Evolutionary conservation across 2,888 invertebrate species (phyloP).

Genomic region (Mechanitis mazaeus): DNA sequence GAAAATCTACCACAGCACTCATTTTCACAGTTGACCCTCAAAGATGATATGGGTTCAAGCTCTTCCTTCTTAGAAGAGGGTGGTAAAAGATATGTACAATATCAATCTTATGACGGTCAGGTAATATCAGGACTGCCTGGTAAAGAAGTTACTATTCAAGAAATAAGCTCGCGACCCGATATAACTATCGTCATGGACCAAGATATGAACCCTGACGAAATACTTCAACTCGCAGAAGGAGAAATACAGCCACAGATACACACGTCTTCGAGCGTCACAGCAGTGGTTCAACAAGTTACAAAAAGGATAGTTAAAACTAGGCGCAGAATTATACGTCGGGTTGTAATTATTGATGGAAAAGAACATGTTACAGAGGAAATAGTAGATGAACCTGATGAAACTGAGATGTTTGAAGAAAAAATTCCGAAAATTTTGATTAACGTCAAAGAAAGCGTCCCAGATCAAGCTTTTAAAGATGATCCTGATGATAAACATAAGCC

Average conservation of each 20-base stretch:
- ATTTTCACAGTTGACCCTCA: conserved; percentile 81
- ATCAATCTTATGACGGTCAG: conserved; percentile 80
- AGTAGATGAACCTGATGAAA: conserved; percentile 88
- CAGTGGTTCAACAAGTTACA: conserved; percentile 89
- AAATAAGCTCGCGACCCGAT: conserved; percentile 80
- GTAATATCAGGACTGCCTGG: conserved; percentile 79
- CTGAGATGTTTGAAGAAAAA: conserved; percentile 83
- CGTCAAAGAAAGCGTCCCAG: conserved; percentile 73
- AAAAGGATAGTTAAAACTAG: conserved; percentile 85
- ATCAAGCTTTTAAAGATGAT: conserved; percentile 54
- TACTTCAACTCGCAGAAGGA: conserved; percentile 58
- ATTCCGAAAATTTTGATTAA: conserved; percentile 83
- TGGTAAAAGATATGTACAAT: conserved; percentile 78
- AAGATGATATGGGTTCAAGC: conserved; percentile 79
- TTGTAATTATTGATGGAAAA: conserved; percentile 88
- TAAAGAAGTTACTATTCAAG: conserved; percentile 79
- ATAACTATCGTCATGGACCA: conserved; percentile 76
- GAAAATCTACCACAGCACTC: conserved; percentile 78
- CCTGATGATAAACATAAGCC: conserved; percentile 40
- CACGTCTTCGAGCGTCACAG: conserved; percentile 83
- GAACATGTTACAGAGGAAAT: conserved; percentile 90
- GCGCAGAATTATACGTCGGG: conserved; percentile 83
- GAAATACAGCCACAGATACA: conserved; percentile 64
- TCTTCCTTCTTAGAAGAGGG: conserved; percentile 78
- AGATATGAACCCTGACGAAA: conserved; percentile 72